A percentile compares a stretch with the other conserved stretches of the same genome.
These are phyloP conservation scores for Epiblema foenella DNA, from an alignment of 2,888 invertebrate genomes.

Conservation along the genomic window DNA sequence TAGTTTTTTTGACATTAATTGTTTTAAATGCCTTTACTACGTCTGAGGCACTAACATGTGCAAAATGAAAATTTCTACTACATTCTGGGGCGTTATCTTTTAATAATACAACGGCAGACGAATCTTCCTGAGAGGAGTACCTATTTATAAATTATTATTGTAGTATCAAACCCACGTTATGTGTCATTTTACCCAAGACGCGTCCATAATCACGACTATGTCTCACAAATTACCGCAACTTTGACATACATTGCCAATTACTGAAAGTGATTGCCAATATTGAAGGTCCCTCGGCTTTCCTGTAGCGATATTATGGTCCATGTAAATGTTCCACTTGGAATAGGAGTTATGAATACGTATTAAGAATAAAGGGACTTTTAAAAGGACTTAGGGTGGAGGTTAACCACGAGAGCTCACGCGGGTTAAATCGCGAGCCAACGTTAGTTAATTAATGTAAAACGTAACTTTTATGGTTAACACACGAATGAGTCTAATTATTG, in stretches of 20 bases:
- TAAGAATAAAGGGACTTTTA: not conserved
- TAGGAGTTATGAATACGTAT: not conserved
- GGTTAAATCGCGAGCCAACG: too few relatives aligned
- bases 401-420: too few relatives aligned
- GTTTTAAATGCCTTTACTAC: too few relatives aligned
- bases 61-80: too few relatives aligned
- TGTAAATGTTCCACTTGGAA: not conserved
- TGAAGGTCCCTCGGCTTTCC: not conserved
- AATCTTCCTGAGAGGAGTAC: too few relatives aligned
- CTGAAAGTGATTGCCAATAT: not conserved
- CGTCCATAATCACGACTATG: not conserved
- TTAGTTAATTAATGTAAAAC: too few relatives aligned
- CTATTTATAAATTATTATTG: not conserved
- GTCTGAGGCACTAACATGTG: too few relatives aligned
- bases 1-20: too few relatives aligned
- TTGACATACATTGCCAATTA: conserved; percentile 9
- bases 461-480: too few relatives aligned
- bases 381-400: not conserved
- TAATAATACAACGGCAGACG: too few relatives aligned
- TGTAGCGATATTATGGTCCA: not conserved
- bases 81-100: too few relatives aligned
- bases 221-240: not conserved
- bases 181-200: not conserved
- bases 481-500: too few relatives aligned
- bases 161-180: conserved; percentile 4